Evolutionary conservation across 2,888 invertebrate species (phyloP).

Genomic region (Pseudococcus viburni): DNA sequence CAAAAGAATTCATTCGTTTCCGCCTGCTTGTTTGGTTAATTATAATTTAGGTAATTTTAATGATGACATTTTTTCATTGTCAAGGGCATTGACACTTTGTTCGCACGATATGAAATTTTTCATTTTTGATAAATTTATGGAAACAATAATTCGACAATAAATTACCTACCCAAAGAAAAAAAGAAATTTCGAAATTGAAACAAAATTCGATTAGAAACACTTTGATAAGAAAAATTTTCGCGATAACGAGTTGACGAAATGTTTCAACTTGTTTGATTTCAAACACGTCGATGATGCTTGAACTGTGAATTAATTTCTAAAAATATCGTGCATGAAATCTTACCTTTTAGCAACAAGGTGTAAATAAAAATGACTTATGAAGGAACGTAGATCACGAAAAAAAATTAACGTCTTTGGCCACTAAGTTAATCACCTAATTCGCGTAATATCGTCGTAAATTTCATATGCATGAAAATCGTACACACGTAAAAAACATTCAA

Average conservation of each 20-base stretch:
- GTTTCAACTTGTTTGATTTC: too few species aligned
- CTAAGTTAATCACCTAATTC: neutral
- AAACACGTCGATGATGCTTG: too few species aligned
- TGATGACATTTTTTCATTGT: constrained; percentile 16
- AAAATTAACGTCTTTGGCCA: neutral
- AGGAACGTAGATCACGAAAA: neutral
- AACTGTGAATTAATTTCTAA: neutral
- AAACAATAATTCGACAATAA: too few species aligned
- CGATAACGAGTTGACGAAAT: too few species aligned
- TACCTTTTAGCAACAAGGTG: constrained; percentile 21
- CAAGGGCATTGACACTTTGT: constrained; percentile 15
- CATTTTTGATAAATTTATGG: too few species aligned
- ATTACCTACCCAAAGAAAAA: too few species aligned
- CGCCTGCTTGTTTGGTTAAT: neutral
- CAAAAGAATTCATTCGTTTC: constrained; percentile 4
- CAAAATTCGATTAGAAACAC: too few species aligned
- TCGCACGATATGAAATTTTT: neutral
- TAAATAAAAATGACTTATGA: neutral
- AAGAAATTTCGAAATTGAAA: too few species aligned
- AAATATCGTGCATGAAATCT: neutral
- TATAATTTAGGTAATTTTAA: constrained; percentile 10
- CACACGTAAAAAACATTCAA: neutral
- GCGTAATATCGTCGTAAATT: constrained; percentile 17
- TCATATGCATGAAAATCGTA: neutral
- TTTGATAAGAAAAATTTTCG: too few species aligned